Conservation (phyloP, 2,113 vertebrate genomes). For the Gulo gulo region DNA sequence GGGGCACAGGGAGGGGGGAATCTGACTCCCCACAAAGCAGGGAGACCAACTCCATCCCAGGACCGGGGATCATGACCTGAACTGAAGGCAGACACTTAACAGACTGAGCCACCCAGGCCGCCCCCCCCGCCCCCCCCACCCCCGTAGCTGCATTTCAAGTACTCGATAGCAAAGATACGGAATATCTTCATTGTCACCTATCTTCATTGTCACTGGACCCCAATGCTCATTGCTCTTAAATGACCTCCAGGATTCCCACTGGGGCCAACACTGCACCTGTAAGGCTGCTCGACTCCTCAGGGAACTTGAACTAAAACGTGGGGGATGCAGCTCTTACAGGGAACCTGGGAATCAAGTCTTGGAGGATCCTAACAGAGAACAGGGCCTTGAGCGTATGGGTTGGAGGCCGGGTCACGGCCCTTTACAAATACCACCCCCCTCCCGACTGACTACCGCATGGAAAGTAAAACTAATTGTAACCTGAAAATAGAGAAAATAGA, state of each 20-base stretch:
- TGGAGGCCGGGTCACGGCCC: neutral
- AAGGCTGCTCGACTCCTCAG: neutral
- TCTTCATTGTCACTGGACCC: neutral
- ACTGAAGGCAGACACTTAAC: neutral
- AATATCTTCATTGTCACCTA: neutral
- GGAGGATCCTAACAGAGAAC: neutral
- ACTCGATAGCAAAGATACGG: neutral
- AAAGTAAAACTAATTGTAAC: neutral
- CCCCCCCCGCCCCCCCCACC: fast-evolving
- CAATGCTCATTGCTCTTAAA: neutral
- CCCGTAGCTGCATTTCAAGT: neutral
- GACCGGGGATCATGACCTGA: neutral
- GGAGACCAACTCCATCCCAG: neutral
- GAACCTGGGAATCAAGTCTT: neutral
- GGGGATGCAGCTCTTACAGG: neutral
- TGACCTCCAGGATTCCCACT: neutral
- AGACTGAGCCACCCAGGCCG: neutral
- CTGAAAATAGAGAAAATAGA: neutral
- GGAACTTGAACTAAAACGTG: neutral
- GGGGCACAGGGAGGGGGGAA: neutral
- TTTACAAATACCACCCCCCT: neutral
- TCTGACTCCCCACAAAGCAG: neutral
- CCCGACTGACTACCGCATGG: too few species aligned
- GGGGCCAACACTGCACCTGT: neutral
- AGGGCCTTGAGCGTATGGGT: neutral